These are phyloP conservation scores for Portevinia maculata DNA, from an alignment of 2,888 invertebrate species.

Conservation along the genomic window DNA sequence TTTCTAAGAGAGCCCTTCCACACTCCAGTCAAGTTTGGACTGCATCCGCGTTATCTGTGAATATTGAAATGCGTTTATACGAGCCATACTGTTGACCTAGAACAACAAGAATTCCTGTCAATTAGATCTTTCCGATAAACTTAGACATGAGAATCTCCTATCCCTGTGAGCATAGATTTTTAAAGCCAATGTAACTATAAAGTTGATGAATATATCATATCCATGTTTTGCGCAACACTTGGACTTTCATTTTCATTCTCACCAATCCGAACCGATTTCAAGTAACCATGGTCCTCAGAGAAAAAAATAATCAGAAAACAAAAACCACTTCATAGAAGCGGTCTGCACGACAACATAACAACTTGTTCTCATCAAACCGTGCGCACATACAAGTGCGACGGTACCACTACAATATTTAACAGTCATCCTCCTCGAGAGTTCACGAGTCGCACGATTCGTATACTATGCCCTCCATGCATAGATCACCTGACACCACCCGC, in stretches of 20 bases:
- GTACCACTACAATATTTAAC: slow-evolving; percentile 22
- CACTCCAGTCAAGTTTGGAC: too few species aligned
- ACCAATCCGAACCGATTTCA: slow-evolving; percentile 8
- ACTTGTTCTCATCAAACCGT: slow-evolving; percentile 63
- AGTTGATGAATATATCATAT: too few species aligned
- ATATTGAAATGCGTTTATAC: too few species aligned
- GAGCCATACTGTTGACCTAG: too few species aligned
- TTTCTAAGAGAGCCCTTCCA: too few species aligned
- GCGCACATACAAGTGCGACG: slow-evolving; percentile 33
- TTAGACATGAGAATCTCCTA: too few species aligned
- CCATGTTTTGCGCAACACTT: too few species aligned
- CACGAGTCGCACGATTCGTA: slow-evolving; percentile 63
- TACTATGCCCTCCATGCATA: slow-evolving; percentile 67
- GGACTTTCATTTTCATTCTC: slow-evolving; percentile 66
- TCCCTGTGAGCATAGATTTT: too few species aligned
- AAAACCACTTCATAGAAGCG: slow-evolving; percentile 26
- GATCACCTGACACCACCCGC: slow-evolving; percentile 72
- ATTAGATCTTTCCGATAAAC: too few species aligned
- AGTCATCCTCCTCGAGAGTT: slow-evolving; percentile 19
- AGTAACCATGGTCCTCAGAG: slow-evolving; percentile 16
- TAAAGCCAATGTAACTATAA: too few species aligned
- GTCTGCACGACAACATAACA: slow-evolving; percentile 33
- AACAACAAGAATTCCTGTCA: too few species aligned
- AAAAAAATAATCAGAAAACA: not conserved
- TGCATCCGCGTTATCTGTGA: too few species aligned